Percentiles rank a stretch among this genome's conserved stretches.
These are phyloP conservation scores for Potamarius usumacintae DNA, from an alignment of 2,113 vertebrate genomes.

Conservation along the genomic window DNA sequence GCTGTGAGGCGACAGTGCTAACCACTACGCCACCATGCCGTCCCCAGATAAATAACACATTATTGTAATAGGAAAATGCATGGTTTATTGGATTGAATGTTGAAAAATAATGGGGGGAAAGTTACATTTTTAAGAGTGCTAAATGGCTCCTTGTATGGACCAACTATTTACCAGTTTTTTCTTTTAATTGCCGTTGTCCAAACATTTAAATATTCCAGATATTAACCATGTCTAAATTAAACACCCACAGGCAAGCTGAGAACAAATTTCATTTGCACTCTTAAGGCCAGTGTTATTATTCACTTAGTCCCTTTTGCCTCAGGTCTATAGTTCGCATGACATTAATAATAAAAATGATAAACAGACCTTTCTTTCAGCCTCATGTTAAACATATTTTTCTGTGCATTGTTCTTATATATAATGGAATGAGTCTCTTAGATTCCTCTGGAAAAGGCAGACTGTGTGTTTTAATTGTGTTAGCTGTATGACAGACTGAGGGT, in stretches of 20 bases:
- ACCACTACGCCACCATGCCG: no score
- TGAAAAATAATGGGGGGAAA: not conserved
- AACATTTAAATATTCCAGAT: not conserved
- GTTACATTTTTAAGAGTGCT: not conserved
- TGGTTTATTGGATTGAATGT: not conserved
- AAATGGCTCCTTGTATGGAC: not conserved
- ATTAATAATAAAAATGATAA: not conserved
- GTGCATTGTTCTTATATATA: slow-evolving; percentile 2
- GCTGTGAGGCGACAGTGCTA: no score
- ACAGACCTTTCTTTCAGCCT: slow-evolving; percentile 1
- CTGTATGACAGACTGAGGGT: slow-evolving; percentile 32
- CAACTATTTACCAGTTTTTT: not conserved
- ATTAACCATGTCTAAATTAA: not conserved
- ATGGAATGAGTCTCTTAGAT: slow-evolving; percentile 23
- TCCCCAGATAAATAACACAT: not conserved
- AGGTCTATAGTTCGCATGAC: not conserved
- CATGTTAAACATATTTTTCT: slow-evolving; percentile 7
- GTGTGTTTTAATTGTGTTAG: slow-evolving; percentile 44
- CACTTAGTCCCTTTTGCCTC: not conserved
- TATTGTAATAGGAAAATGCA: not conserved
- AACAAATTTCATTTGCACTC: not conserved
- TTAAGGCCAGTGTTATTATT: not conserved
- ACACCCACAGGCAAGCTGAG: not conserved
- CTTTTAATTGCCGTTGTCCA: not conserved
- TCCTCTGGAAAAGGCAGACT: slow-evolving; percentile 33